These are phyloP conservation scores for Pagrus major DNA, from an alignment of 2,113 vertebrate genomes.

Conservation along the genomic window DNA sequence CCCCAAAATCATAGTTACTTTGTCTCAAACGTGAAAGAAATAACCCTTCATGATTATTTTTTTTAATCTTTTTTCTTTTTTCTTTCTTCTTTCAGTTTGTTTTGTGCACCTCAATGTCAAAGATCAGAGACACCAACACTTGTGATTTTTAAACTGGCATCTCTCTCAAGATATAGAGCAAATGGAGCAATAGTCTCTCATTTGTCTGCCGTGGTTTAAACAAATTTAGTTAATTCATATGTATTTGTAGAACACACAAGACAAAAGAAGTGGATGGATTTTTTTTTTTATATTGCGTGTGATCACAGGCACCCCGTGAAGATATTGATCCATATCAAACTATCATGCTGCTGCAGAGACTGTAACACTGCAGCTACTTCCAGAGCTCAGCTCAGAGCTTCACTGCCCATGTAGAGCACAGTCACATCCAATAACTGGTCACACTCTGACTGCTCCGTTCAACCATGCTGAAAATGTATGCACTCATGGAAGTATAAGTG, in stretches of 20 bases:
- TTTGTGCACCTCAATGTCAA: no score
- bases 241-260: background rate
- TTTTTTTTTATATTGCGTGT: background rate
- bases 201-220: background rate
- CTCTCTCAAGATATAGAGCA: background rate
- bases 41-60: no score
- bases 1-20: background rate
- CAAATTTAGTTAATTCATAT: background rate
- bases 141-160: no score
- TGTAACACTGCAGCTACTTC: conserved; percentile 14
- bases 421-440: conserved; percentile 41
- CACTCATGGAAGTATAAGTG: conserved; percentile 36
- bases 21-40: no score
- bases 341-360: conserved; percentile 39
- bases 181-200: background rate
- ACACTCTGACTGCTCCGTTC: conserved; percentile 44
- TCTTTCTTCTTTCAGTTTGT: no score
- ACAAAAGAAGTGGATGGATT: background rate
- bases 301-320: conserved; percentile 9
- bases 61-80: no score
- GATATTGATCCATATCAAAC: conserved; percentile 42
- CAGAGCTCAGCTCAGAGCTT: conserved; percentile 32
- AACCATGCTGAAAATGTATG: conserved; percentile 50
- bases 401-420: conserved; percentile 45
- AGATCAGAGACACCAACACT: no score